Evolutionary conservation across 2,797 vertebrate genomes (phyloP).

Genomic region (Smutsia gigantea): DNA sequence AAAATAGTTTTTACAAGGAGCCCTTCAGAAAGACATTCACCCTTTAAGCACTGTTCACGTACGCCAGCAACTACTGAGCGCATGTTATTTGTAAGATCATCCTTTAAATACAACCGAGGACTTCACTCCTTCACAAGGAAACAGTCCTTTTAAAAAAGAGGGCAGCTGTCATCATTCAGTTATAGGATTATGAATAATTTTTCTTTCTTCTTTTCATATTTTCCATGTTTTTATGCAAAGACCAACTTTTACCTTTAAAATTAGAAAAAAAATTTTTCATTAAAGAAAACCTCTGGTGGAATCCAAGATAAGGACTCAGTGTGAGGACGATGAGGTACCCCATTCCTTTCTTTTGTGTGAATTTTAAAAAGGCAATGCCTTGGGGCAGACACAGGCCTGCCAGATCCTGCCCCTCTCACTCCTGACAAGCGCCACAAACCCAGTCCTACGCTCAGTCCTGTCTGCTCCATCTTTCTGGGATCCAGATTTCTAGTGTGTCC

Average conservation of each 20-base stretch:
- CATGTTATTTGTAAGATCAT: neutral
- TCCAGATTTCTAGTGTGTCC: neutral
- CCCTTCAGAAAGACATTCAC: neutral
- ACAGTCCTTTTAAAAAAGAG: neutral
- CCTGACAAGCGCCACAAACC: neutral
- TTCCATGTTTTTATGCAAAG: slow-evolving; percentile 21
- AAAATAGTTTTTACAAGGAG: neutral
- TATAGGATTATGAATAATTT: neutral
- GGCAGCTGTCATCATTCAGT: neutral
- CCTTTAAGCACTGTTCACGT: neutral
- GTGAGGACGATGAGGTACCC: neutral
- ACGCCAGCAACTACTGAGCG: neutral
- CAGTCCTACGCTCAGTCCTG: neutral
- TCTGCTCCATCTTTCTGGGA: neutral
- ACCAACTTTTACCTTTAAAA: slow-evolving; percentile 7
- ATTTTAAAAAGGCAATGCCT: neutral
- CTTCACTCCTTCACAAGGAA: neutral
- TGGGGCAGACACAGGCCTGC: neutral
- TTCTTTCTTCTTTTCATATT: neutral
- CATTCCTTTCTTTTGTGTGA: neutral
- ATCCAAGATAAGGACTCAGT: neutral
- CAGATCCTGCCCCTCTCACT: neutral
- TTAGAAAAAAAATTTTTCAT: neutral
- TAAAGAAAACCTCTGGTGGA: neutral
- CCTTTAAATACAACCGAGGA: neutral